Evolutionary conservation across 2,888 invertebrate genomes (phyloP), one percentile per base, ranked within the genome.

Genomic region (Thalpophila matura): DNA sequence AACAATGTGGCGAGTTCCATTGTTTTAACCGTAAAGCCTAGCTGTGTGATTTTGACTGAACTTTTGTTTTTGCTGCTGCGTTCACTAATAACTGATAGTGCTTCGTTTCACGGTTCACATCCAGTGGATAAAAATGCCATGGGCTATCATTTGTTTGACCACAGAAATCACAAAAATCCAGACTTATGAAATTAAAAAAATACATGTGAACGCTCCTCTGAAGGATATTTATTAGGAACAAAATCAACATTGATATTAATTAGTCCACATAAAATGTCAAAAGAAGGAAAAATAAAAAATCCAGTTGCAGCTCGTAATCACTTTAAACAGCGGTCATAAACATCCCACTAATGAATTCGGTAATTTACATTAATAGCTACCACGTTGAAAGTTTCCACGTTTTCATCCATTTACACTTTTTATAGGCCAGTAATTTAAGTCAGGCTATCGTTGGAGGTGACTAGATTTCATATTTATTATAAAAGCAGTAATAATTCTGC

Each of bases 341-440:
- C 24, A 55, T 47, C 22, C 14, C 27, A 20, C 33, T 61, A 65
- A 62, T 71, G 53, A 59, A 70, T 70, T 65, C 62, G 24, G 58
- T 35, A 53, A 65, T 61, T 58, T 40, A 24, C 56, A 54, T 57
- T 53, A 65, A 61, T 50, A 57, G 65, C 58, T 46, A 42, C 10
- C 42, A 42, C 33, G 46, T 62, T 57, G 29, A 26, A 56, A 66
- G 24, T 64, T 69, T 43, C 3, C 22, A 29, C 27, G 12, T 50
- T 71, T 59, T 37, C 60, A 55, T 55, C 47, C 18, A 50, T 56
- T 49, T 26, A 27, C 16, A 45, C 24, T 37, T 59, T 64, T 58
- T 31, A n/a, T 18, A 61, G 29, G n/a, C 16, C 35, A 46, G 14
- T 61, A 40, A 60, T 50, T 69, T 37, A 35, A 51, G 14, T 38